phyloP scores from a whole-genome alignment of 2,888 invertebrate genomes.

The Apomyelois bistriatella region DNA sequence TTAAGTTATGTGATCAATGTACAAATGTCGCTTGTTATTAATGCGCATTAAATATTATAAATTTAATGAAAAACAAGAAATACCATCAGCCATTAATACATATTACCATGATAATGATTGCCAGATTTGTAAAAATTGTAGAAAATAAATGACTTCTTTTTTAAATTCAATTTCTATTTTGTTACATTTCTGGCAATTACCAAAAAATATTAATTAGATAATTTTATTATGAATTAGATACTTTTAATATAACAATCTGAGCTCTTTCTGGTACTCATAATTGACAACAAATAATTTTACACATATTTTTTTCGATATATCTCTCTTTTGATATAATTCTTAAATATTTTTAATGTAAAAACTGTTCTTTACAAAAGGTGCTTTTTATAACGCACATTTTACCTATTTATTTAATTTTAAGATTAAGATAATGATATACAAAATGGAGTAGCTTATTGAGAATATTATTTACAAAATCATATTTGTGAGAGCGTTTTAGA shows the following conservation, averaged over 20 bases:
- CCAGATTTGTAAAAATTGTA: not conserved
- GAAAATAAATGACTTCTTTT: not conserved
- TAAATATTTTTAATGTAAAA: not conserved
- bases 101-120: not conserved
- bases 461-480: conserved; percentile 2
- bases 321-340: not conserved
- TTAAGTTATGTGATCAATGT: conserved; percentile 5
- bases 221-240: not conserved
- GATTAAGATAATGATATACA: not conserved
- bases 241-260: not conserved
- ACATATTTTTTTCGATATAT: not conserved
- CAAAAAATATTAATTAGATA: not conserved
- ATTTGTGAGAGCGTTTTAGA: not conserved
- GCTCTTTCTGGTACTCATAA: no score
- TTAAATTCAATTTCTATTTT: not conserved
- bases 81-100: not conserved
- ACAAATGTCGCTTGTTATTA: conserved; percentile 1
- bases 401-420: conserved; percentile 6
- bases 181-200: not conserved
- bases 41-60: not conserved
- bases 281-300: no score
- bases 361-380: not conserved
- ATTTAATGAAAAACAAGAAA: not conserved
- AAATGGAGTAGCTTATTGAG: not conserved
- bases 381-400: conserved; percentile 8